Base-by-base conservation (phyloP, 2,113 vertebrate genomes). In the Lasiurus borealis region DNA sequence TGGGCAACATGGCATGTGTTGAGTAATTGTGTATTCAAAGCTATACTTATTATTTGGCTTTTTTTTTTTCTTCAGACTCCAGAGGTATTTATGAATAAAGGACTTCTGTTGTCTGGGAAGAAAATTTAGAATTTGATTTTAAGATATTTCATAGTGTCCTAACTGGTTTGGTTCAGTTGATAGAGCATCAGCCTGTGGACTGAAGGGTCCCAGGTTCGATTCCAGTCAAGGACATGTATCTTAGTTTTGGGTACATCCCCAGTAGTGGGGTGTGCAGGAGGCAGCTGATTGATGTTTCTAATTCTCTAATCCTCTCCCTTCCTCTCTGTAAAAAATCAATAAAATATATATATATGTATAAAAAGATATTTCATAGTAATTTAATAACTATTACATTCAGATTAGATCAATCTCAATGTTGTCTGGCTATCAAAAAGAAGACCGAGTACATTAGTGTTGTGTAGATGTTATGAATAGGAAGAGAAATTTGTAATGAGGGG, bases 81-180 rank as follows among this genome's bases (percentile, higher is more conserved):
- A 85, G 73, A 89, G n/a, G 29, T 81, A 76, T 93, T 82, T 68
- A 34, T 48, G 52, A 91, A 52, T 77, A 31, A 90, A 93, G n/a
- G 44, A 71, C 5, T 40, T 78, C 34, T 66, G 48, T 21, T 66
- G 31, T 21, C 62, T 80, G 64, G 62, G 36, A 83, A 90, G 64
- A 83, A 95, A 64, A 85, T 27, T 71, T 75, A 11, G 34, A 84
- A 91, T 96, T 66, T 75, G 36, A 84, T 40, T 93, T 81, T 72
- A 96, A 71, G 73, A 90, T 76, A n/a, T 78, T 84, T 92, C 44
- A 44, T n/a, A 44, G 29, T 62, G 40, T 5, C 40, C 40, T 40
- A 40, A 40, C 40, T 5, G 5, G 40, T 40, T 40, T 40, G 40
- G 40, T 5, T 40, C 40, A 40, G 40, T 3, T 3, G 40, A 40